Conservation (phyloP, 2,888 invertebrate genomes). For the Athetis lepigone region DNA sequence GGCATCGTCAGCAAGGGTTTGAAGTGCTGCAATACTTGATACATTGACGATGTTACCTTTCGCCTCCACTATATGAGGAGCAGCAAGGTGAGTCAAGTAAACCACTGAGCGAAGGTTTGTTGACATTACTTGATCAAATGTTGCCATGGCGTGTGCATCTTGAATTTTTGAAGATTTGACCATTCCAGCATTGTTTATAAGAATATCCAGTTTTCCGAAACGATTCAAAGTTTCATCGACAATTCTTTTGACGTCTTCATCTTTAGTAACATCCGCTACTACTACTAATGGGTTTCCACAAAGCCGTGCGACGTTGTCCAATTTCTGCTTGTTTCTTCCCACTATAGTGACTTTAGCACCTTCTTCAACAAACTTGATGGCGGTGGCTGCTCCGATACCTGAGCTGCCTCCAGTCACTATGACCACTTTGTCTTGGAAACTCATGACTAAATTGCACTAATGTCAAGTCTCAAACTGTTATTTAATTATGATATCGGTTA, state of each 20-base stretch:
- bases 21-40: not conserved
- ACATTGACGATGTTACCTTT: conserved; percentile 77
- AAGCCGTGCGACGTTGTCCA: conserved; percentile 37
- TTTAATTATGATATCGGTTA: not conserved
- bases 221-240: conserved; percentile 23
- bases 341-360: conserved; percentile 62
- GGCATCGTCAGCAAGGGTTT: not conserved
- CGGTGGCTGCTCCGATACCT: conserved; percentile 66
- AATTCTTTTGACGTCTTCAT: conserved; percentile 35
- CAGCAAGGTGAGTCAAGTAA: conserved; percentile 50
- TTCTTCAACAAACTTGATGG: conserved; percentile 52
- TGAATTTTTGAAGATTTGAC: not conserved
- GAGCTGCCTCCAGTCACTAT: conserved; percentile 67
- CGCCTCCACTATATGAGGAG: conserved; percentile 57
- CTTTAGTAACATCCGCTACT: conserved; percentile 33
- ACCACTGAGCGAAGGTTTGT: conserved; percentile 45
- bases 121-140: conserved; percentile 28
- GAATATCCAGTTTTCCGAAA: conserved; percentile 30
- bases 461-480: not conserved
- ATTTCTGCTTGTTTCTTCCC: conserved; percentile 57
- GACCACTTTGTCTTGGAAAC: conserved; percentile 65
- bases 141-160: conserved; percentile 20
- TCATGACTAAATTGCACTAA: conserved; percentile 49
- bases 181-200: conserved; percentile 37
- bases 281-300: conserved; percentile 32